A percentile compares a stretch with the other conserved stretches of the same genome.
Conservation (phyloP, 2,113 vertebrate genomes). For the Micromys minutus region DNA sequence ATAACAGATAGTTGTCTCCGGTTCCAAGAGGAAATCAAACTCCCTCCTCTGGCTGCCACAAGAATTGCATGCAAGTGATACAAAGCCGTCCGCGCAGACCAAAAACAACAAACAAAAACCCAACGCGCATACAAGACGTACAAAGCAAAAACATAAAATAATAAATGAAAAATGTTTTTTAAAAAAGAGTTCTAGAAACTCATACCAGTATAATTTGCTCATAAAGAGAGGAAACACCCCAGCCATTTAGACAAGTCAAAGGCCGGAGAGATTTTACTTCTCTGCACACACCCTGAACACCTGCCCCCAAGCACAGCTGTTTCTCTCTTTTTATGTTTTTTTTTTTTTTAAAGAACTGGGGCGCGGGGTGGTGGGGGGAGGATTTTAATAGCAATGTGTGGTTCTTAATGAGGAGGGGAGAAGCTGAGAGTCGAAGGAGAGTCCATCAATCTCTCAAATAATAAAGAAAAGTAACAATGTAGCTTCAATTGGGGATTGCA, state of each 20-base stretch:
- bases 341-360: not conserved
- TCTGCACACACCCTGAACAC: not conserved
- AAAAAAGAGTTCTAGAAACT: not conserved
- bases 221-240: constrained; percentile 17
- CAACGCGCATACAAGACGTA: not conserved
- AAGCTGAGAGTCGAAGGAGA: not conserved
- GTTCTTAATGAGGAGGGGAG: not conserved
- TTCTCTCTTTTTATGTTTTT: not conserved
- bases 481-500: not conserved
- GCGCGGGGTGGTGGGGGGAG: too few relatives aligned
- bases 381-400: not conserved
- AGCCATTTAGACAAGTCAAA: not conserved
- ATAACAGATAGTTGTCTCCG: not conserved
- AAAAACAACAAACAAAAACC: not conserved
- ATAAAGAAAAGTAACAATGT: not conserved
- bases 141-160: not conserved
- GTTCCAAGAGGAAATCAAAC: not conserved
- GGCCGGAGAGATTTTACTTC: not conserved
- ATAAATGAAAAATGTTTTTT: not conserved
- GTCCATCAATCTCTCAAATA: not conserved
- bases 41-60: not conserved
- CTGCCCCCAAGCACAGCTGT: not conserved
- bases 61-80: not conserved
- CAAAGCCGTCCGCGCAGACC: accelerated
- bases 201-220: not conserved